Conservation (phyloP, 2,797 vertebrate species). For the Bufotes viridis region DNA sequence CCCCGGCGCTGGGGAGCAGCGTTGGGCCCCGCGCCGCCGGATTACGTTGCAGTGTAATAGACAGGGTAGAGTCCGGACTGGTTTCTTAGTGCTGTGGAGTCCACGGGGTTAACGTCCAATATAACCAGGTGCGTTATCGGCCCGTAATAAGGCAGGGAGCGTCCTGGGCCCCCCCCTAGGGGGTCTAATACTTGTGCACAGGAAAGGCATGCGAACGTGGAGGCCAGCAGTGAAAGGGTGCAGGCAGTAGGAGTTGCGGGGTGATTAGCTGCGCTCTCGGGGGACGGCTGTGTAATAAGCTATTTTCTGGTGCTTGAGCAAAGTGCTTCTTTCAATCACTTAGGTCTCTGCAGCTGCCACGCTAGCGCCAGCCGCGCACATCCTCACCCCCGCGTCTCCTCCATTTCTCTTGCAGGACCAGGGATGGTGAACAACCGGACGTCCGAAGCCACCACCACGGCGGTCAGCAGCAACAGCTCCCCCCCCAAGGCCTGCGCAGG, state of each 20-base stretch:
- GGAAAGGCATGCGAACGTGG: background rate
- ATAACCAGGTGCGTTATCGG: background rate
- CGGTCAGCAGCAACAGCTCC: constrained; percentile 64
- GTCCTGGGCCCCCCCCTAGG: too few relatives aligned
- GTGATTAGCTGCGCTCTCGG: constrained; percentile 45
- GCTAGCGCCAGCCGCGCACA: background rate
- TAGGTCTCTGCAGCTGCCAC: constrained; percentile 33
- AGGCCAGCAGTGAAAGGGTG: background rate
- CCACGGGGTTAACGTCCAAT: background rate
- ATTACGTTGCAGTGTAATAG: background rate
- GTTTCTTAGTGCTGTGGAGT: background rate
- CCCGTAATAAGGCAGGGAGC: too few relatives aligned
- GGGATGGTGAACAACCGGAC: constrained; percentile 59
- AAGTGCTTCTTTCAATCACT: constrained; percentile 55
- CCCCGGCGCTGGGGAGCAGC: background rate
- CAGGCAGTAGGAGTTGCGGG: constrained; percentile 36
- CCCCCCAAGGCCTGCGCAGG: constrained; percentile 75
- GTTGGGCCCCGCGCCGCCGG: background rate
- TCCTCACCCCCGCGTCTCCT: background rate
- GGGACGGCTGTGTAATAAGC: constrained; percentile 58
- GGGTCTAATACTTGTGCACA: too few relatives aligned
- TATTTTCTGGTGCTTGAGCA: constrained; percentile 59
- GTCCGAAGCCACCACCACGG: constrained; percentile 57
- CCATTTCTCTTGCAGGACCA: constrained; percentile 16
- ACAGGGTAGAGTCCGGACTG: background rate